A percentile compares a stretch with the other conserved stretches of the same genome.
phyloP scores from a whole-genome alignment of 2,797 vertebrate genomes.

The Xenops minutus region DNA sequence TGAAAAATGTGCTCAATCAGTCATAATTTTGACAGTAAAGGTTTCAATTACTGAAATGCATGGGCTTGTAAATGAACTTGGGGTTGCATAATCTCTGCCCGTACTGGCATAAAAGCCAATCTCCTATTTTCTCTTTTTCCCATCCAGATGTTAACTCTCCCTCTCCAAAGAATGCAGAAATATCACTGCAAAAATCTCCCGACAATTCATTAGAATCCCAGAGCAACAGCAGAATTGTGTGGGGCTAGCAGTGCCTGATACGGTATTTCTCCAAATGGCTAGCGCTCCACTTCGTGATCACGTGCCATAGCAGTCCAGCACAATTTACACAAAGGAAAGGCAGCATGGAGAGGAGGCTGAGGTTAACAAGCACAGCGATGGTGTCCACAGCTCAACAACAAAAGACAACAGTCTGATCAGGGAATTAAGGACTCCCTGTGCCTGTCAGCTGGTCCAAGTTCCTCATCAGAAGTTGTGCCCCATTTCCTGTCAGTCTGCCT shows the following conservation, averaged over 20 bases:
- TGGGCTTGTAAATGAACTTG: not conserved
- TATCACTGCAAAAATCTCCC: not conserved
- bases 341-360: not conserved
- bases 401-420: not conserved
- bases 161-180: not conserved
- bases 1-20: not conserved
- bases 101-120: not conserved
- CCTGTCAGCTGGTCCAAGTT: not conserved
- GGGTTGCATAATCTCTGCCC: not conserved
- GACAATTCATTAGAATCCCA: fast-evolving
- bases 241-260: not conserved
- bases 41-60: not conserved
- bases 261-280: not conserved
- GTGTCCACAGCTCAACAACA: not conserved
- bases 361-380: not conserved
- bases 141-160: not conserved
- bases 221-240: not conserved
- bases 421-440: not conserved
- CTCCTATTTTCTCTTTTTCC: not conserved
- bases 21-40: not conserved
- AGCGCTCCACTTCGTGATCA: not conserved
- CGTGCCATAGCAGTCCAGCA: not conserved
- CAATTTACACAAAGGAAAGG: not conserved
- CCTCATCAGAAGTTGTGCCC: not conserved
- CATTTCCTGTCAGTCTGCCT: not conserved